Conservation (phyloP, 2,113 vertebrate genomes). For the Neotoma lepida region DNA sequence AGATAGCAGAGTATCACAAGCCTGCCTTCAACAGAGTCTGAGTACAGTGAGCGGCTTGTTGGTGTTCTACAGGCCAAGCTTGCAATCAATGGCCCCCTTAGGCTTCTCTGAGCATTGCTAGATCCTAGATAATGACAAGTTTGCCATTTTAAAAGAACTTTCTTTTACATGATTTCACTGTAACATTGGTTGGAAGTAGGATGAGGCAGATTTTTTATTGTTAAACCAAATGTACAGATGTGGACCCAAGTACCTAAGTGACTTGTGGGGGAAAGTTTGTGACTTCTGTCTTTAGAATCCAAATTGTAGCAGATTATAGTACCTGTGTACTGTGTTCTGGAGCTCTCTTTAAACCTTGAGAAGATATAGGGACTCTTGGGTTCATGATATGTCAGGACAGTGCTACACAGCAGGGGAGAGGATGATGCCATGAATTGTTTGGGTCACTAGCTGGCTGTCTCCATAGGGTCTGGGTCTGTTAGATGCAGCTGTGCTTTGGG, state of each 20-base stretch:
- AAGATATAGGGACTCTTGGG: accelerated
- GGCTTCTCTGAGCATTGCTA: background rate
- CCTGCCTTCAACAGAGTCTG: too few species aligned
- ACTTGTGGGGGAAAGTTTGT: background rate
- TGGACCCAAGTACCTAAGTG: background rate
- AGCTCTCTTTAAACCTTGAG: background rate
- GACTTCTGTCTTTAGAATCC: background rate
- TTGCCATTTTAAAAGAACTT: background rate
- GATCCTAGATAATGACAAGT: background rate
- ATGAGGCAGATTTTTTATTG: background rate
- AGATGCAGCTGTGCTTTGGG: background rate
- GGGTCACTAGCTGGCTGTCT: background rate
- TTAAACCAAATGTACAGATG: background rate
- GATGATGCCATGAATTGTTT: background rate
- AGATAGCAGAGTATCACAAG: accelerated
- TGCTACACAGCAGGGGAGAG: background rate
- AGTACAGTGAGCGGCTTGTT: background rate
- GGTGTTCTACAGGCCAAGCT: background rate
- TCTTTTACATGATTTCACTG: background rate
- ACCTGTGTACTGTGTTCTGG: background rate
- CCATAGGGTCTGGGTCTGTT: background rate
- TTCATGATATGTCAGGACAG: background rate
- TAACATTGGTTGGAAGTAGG: background rate
- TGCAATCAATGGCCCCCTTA: background rate
- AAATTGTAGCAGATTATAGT: background rate